A percentile compares a stretch with the other conserved stretches of the same genome.
These are phyloP conservation scores for Montipora foliosa DNA, from an alignment of 64 coral and sea anemone species.

Conservation along the genomic window DNA sequence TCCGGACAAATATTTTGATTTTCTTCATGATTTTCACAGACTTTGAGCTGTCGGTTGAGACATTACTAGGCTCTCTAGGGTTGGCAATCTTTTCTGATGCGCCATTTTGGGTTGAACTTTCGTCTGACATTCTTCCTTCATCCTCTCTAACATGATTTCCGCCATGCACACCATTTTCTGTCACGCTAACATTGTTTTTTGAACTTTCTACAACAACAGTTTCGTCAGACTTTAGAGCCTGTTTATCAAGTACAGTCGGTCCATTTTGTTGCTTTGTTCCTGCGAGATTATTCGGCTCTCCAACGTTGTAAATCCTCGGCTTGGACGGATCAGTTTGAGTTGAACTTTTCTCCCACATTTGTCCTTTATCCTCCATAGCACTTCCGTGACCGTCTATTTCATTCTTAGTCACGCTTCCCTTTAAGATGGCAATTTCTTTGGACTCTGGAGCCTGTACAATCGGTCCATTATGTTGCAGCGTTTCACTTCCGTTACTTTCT, in stretches of 20 bases:
- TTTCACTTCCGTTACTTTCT: neutral
- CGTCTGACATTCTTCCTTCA: neutral
- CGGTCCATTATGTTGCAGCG: neutral
- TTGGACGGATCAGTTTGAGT: no score
- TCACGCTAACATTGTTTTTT: neutral
- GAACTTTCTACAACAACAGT: neutral
- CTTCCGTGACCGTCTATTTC: no score
- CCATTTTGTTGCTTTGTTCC: neutral
- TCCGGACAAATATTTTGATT: constrained; percentile 43
- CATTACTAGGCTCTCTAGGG: neutral
- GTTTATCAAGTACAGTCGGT: neutral
- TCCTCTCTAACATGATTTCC: neutral
- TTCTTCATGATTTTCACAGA: constrained; percentile 52
- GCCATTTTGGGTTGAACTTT: neutral
- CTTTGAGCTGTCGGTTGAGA: neutral
- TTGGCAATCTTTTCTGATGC: neutral
- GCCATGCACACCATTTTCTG: neutral
- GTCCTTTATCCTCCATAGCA: no score
- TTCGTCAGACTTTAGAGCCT: neutral
- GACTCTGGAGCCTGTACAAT: neutral
- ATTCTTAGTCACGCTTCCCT: neutral
- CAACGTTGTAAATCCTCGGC: no score
- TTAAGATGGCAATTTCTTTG: neutral
- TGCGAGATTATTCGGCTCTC: no score
- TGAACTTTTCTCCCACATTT: neutral